Evolutionary conservation across 2,113 vertebrate species (phyloP).

Genomic region (Protobothrops flavoviridis): DNA sequence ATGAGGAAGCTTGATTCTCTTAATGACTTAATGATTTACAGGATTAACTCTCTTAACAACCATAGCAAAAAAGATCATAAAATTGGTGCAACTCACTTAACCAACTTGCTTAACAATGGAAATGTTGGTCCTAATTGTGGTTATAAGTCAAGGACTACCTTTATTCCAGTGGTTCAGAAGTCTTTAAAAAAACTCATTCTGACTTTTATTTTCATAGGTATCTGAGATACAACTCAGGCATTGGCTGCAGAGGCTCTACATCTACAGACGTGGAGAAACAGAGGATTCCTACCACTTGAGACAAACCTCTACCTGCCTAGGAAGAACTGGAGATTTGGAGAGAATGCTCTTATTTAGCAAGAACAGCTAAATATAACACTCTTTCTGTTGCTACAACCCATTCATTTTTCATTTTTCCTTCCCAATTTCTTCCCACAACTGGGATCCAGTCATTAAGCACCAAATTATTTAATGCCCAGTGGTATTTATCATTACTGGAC

Average conservation of each 20-base stretch:
- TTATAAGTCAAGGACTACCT: neutral
- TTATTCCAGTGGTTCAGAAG: conserved; percentile 33
- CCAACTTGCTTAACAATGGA: neutral
- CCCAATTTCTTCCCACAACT: conserved; percentile 3
- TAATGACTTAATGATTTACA: neutral
- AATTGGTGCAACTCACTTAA: neutral
- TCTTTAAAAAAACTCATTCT: conserved; percentile 51
- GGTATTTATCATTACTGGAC: conserved; percentile 19
- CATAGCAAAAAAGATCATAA: neutral
- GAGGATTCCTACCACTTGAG: neutral
- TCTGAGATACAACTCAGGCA: neutral
- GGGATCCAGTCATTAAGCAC: rapidly evolving
- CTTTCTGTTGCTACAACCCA: neutral
- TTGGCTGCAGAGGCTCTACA: neutral
- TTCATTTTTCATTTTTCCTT: neutral
- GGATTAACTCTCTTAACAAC: neutral
- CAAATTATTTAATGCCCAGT: conserved; percentile 39
- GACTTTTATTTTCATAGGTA: conserved; percentile 51
- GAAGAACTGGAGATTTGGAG: conserved; percentile 57
- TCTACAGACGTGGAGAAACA: conserved; percentile 17
- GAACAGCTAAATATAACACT: conserved; percentile 36
- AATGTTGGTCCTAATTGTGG: neutral
- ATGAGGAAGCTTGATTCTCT: neutral
- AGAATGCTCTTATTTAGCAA: conserved; percentile 5
- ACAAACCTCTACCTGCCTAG: conserved; percentile 48